Evolutionary conservation across 1,140 invertebrate genomes (phyloP), one percentile per base, ranked within the genome.

Genomic region (Hirudo medicinalis): DNA sequence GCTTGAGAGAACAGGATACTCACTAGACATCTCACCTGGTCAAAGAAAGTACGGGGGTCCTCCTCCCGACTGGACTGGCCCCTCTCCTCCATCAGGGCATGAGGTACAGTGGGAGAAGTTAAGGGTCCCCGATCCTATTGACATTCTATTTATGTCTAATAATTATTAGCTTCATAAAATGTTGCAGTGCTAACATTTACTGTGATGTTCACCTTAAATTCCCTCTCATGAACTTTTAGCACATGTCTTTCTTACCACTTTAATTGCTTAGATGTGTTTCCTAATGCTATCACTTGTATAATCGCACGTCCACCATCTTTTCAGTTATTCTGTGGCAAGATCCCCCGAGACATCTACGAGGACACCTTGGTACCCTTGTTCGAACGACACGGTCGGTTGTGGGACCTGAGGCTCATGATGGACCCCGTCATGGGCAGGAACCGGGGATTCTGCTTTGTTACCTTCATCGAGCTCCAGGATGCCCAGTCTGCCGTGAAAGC

Each of bases 291-390:
- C n/a, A n/a, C n/a, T n/a, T n/a, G n/a, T n/a, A n/a, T n/a, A n/a
- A n/a, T 36, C 32, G 32, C 32, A 3, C 32, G 32, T n/a, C n/a
- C n/a, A n/a, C n/a, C n/a, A 36, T 66, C 25, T 20, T 73, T 77
- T 67, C 69, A 91, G 89, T 92, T 97, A 72, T 99, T 98, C 84
- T 95, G 94, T 86, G 96, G 96, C 71, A 97, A 97, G 86, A 97
- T 99, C 80, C 96, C 96, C 75, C 95, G 95, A 86, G 94, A 98
- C 83, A 89, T 97, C 86, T 99, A 92, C 84, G 96, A 99, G 86
- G 96, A 99, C 84, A 92, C 96, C 83, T 85, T 99, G 72, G 95
- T 99, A 80, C 92, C 94, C 70, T 83, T 98, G 74, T 98, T 99
- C 86, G 94, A 98, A 85, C 90, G 94, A 80, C 94, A 91, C 85